Base-by-base conservation (phyloP, 1,140 invertebrate species). In the Argopecten irradians region DNA sequence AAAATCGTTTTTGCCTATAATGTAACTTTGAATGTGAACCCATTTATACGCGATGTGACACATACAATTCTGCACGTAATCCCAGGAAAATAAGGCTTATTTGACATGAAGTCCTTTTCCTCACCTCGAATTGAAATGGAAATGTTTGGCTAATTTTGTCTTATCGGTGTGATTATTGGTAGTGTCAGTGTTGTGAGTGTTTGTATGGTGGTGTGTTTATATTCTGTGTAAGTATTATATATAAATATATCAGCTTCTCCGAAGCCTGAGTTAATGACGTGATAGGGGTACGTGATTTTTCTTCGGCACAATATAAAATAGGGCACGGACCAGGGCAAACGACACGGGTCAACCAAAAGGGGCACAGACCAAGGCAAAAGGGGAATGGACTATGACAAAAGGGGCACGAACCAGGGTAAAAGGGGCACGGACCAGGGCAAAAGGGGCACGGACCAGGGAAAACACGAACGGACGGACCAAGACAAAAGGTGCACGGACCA, bases 91-190 rank as follows among this genome's bases (percentile, higher is more conserved):
- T 71, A 28, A 5, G 55, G 28, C 55, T 71, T 71, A 71, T 71
- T 71, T 71, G 55, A 71, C 22, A 71, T 28, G 55, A 71, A 28
- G 5, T 71, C 55, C 55, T 71, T 71, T 71, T 71, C 55, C 28
- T 71, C 55, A 71, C 55, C 55, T 71, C 55, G 55, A 71, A 71
- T 71, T 71, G 55, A 71, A 71, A 71, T 71, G 55, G 55, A 71
- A 71, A 71, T 71, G 55, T 71, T 71, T 71, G 55, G 22, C 55
- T 71, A 71, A 71, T 71, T 71, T 71, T 71, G n/a, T 71, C 55
- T 71, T 71, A 71, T 71, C 55, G 28, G 55, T 71, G 55, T 16
- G 55, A 71, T 28, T 71, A 71, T 71, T 71, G 55, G 55, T 16
- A 71, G 55, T 71, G 55, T 71, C 55, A 71, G 55, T 28, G 28